phyloP scores from a whole-genome alignment of 1,140 invertebrate genomes.

The Neodiprion virginianus region DNA sequence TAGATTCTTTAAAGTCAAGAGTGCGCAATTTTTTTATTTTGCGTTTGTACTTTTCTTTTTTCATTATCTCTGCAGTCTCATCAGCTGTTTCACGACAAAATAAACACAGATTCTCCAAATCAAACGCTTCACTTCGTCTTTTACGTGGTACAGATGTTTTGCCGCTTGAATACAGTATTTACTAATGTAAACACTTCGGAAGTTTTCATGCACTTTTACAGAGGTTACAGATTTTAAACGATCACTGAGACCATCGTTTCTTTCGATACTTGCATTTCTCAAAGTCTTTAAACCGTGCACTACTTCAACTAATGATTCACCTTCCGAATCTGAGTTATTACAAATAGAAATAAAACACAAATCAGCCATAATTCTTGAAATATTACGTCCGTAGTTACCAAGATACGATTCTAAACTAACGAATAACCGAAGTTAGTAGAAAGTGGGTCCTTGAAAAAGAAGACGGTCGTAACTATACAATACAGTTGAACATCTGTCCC shows the following conservation, averaged over 20 bases:
- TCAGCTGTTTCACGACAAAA: slow-evolving; percentile 38
- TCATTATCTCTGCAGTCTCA: slow-evolving; percentile 36
- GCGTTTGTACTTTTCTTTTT: slow-evolving; percentile 45
- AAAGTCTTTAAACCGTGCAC: not conserved
- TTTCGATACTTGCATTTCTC: slow-evolving; percentile 8
- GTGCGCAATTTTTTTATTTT: slow-evolving; percentile 44
- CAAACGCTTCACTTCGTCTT: slow-evolving; percentile 39
- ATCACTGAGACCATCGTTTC: slow-evolving; percentile 21
- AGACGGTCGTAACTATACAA: slow-evolving; percentile 14
- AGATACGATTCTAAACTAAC: slow-evolving; percentile 21
- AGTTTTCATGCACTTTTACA: slow-evolving; percentile 34
- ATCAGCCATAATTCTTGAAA: slow-evolving; percentile 30
- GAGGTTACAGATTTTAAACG: slow-evolving; percentile 26
- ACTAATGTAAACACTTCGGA: slow-evolving; percentile 32
- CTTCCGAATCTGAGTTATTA: no score
- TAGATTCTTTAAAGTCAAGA: slow-evolving; percentile 23
- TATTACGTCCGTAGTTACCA: slow-evolving; percentile 30
- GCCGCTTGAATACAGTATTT: slow-evolving; percentile 34
- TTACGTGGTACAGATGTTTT: slow-evolving; percentile 39
- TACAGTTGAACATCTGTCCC: slow-evolving; percentile 14
- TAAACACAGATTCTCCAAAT: slow-evolving; percentile 30
- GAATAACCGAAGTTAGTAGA: no score
- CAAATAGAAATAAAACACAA: not conserved
- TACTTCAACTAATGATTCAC: no score
- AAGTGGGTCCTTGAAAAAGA: not conserved